A percentile compares a stretch with the other conserved stretches of the same genome.
phyloP scores from a whole-genome alignment of 2,113 vertebrate genomes.

The Silurus glanis region DNA sequence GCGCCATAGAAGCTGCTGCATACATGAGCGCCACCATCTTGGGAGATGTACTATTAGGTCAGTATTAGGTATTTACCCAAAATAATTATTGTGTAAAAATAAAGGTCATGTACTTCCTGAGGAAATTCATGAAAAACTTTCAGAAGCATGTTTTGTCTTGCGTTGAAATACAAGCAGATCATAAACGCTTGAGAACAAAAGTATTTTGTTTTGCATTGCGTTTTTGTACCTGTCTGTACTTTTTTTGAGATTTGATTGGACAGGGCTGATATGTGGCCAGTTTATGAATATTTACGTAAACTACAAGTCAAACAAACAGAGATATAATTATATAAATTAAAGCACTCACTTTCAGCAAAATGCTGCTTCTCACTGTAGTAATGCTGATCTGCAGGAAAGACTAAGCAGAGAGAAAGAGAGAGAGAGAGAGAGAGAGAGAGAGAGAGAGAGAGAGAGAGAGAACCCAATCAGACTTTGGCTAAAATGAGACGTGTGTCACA shows the following conservation, averaged over 20 bases:
- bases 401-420: slow-evolving; percentile 55
- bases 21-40: too few relatives aligned
- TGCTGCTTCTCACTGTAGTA: slow-evolving; percentile 85
- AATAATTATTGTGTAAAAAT: not conserved
- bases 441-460: slow-evolving; percentile 39
- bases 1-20: too few relatives aligned
- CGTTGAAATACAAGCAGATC: not conserved
- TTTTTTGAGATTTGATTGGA: not conserved
- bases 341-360: slow-evolving; percentile 80
- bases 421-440: slow-evolving; percentile 27
- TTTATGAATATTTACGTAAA: not conserved
- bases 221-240: not conserved
- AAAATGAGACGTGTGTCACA: not conserved
- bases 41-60: too few relatives aligned
- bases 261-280: not conserved
- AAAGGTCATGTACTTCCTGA: not conserved
- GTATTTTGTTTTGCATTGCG: not conserved
- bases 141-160: not conserved
- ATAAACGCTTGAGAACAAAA: not conserved
- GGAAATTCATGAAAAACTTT: not conserved
- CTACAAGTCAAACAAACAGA: not conserved
- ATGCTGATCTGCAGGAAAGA: slow-evolving; percentile 68
- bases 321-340: not conserved
- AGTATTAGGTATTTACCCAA: not conserved
- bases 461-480: not conserved